Evolutionary conservation across 2,888 invertebrate genomes (phyloP).

Genomic region (Epistrophe grossulariae): DNA sequence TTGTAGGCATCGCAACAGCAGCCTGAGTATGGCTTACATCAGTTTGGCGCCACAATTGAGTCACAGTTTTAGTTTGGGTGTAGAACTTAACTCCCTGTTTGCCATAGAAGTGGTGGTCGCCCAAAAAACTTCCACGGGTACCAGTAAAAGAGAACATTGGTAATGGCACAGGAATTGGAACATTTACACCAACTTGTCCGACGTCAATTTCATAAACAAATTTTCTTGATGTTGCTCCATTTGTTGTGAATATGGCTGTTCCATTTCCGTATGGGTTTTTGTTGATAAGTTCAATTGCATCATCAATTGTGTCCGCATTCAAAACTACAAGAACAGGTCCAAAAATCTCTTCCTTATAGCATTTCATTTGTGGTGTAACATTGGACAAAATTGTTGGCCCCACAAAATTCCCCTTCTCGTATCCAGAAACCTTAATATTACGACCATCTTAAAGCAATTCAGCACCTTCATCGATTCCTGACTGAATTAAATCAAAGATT

Average conservation of each 20-base stretch:
- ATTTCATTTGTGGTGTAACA: slow-evolving; percentile 94
- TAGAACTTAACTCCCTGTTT: slow-evolving; percentile 99
- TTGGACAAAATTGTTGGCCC: slow-evolving; percentile 96
- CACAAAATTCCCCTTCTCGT: slow-evolving; percentile 98
- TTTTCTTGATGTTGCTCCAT: slow-evolving; percentile 97
- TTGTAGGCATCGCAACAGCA: slow-evolving; percentile 94
- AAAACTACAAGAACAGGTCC: slow-evolving; percentile 97
- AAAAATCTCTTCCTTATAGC: slow-evolving; percentile 99
- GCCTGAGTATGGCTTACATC: slow-evolving; percentile 91
- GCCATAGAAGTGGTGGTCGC: slow-evolving; percentile 98
- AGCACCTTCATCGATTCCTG: slow-evolving; percentile 94
- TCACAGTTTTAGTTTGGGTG: slow-evolving; percentile 98
- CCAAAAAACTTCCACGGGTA: slow-evolving; percentile 96
- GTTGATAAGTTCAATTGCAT: slow-evolving; percentile 96
- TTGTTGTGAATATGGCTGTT: slow-evolving; percentile 98
- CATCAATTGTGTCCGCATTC: slow-evolving; percentile 94
- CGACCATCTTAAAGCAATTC: slow-evolving; percentile 95
- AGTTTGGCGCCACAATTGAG: slow-evolving; percentile 96
- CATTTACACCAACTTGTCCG: slow-evolving; percentile 98
- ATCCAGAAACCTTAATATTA: slow-evolving; percentile 91
- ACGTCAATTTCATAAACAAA: slow-evolving; percentile 96
- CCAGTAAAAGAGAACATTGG: slow-evolving; percentile 99
- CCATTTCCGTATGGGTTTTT: slow-evolving; percentile 98
- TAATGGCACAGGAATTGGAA: slow-evolving; percentile 98
- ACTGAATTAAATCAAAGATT: slow-evolving; percentile 92